Base-by-base conservation (phyloP, 2,888 invertebrate species). In the Hyles lineata region DNA sequence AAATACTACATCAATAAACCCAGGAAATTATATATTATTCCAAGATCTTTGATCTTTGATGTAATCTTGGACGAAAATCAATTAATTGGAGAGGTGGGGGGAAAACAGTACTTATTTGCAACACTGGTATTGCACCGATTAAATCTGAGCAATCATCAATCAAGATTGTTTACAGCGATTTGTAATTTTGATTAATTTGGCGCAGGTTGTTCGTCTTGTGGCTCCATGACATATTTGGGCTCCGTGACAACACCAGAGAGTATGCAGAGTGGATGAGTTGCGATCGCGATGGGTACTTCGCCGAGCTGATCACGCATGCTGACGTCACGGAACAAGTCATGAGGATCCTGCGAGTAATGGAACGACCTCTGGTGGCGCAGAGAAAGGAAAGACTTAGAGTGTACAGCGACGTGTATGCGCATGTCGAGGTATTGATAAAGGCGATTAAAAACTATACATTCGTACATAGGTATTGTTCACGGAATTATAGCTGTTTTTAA, bases 251-350 rank as follows among this genome's bases (percentile, higher is more conserved):
- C 73, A 91, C 92, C 0, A 86, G 86, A 3, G 75, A 75, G n/a
- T 87, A 83, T 76, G 90, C 89, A 0, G 86, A 88, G 17, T 81
- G 78, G 70, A 67, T 93, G 60, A 87, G 88, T 75, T 94, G 94
- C 73, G 85, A 86, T 21, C 86, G 90, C 0, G 94, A 94, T 52
- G 94, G 94, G 0, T 89, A 88, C 82, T 93, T 87, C 79, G 89
- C 92, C 0, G 93, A 94, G 80, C 81, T 94, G 72, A 87, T 90
- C 75, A 90, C 91, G 2, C 83, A 86, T 23, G 81, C 82, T 73
- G 94, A 94, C 84, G 92, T 92, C 78, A 93, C 93, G 1, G 89
- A 91, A 74, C 92, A 94, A 77, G 93, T 93, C 19, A 82, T 91
- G 79, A 84, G 80, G 72, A 88, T 94, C 29, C 81, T 94, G 58